These are phyloP conservation scores for Platanista minor DNA, from an alignment of 2,113 vertebrate genomes.

Conservation along the genomic window DNA sequence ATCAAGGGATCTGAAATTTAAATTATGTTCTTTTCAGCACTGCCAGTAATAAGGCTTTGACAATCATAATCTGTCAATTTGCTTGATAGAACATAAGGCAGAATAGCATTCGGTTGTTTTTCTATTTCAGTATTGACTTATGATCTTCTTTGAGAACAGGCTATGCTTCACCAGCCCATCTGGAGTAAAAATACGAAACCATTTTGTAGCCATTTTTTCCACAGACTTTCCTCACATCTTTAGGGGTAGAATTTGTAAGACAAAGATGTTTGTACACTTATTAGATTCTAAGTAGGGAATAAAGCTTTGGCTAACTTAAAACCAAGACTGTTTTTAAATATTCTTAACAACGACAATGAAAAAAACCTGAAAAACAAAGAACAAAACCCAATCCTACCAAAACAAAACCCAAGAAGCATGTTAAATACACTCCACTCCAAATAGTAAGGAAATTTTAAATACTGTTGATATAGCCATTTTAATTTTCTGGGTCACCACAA, in stretches of 20 bases:
- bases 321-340: not conserved
- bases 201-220: not conserved
- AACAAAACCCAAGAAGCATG: not conserved
- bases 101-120: not conserved
- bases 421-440: not conserved
- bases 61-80: slow-evolving; percentile 44
- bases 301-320: not conserved
- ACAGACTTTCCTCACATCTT: not conserved
- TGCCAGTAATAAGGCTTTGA: slow-evolving; percentile 9
- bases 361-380: not conserved
- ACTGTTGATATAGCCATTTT: not conserved
- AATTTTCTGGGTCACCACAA: not conserved
- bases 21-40: slow-evolving; percentile 43
- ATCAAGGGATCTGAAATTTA: slow-evolving; percentile 44
- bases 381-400: not conserved
- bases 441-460: not conserved
- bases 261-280: not conserved
- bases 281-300: not conserved
- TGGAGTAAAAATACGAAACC: not conserved
- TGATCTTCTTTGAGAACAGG: slow-evolving; percentile 1
- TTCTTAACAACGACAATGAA: not conserved
- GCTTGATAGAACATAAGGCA: not conserved
- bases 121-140: not conserved
- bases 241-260: not conserved
- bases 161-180: not conserved